Percentiles rank a stretch among this genome's conserved stretches.
Conservation (phyloP, 2,113 vertebrate genomes). For the Pithys albifrons region DNA sequence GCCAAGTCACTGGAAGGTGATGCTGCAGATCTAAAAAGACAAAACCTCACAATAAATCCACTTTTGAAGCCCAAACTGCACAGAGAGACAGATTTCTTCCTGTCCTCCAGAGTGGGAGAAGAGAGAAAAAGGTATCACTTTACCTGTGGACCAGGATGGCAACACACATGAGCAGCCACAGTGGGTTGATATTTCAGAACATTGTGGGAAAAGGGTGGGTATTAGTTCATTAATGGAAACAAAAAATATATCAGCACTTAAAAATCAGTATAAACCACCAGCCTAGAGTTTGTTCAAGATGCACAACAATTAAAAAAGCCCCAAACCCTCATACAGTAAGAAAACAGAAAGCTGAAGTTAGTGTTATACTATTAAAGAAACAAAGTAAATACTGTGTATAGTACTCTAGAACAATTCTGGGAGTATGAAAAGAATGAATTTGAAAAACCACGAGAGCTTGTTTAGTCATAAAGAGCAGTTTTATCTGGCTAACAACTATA, state of each 20-base stretch:
- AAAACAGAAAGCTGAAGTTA: not conserved
- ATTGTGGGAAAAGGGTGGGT: not conserved
- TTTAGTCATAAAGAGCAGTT: not conserved
- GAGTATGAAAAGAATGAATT: not conserved
- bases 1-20: not conserved
- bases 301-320: not conserved
- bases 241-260: not conserved
- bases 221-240: not conserved
- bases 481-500: not conserved
- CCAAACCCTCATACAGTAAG: not conserved
- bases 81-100: not conserved
- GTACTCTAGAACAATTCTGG: not conserved
- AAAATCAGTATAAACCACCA: not conserved
- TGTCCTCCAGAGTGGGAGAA: not conserved
- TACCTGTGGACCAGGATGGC: not conserved
- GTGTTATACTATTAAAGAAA: not conserved
- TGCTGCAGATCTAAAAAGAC: not conserved
- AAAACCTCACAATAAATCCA: not conserved
- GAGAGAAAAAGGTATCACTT: not conserved
- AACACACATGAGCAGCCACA: not conserved
- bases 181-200: not conserved
- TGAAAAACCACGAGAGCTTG: not conserved
- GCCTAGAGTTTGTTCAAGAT: not conserved
- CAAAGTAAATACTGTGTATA: not conserved
- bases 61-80: not conserved